Evolutionary conservation across 1,140 invertebrate species (phyloP).

Genomic region (Cydia splendana): DNA sequence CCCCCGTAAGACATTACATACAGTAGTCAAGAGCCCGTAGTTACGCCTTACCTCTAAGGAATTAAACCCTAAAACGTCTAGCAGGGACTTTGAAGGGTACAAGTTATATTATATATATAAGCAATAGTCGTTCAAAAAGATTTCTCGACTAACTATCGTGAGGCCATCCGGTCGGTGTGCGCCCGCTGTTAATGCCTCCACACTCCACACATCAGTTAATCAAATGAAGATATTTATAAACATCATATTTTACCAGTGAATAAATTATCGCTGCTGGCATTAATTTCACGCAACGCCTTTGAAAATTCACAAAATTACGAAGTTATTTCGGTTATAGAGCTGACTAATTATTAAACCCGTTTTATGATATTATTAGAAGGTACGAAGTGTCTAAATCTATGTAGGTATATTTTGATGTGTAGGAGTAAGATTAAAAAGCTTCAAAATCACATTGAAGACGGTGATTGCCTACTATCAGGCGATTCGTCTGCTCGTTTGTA

Average conservation of each 20-base stretch:
- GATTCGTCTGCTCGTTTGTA: too few relatives aligned
- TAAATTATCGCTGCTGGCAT: neutral
- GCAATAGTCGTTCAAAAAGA: too few relatives aligned
- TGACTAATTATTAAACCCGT: neutral
- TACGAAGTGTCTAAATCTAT: neutral
- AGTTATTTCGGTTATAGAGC: neutral
- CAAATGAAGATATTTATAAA: constrained; percentile 8
- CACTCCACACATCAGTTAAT: neutral
- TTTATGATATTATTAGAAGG: neutral
- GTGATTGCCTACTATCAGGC: too few relatives aligned
- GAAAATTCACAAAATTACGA: neutral
- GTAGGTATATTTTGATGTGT: neutral
- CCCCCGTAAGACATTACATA: too few relatives aligned
- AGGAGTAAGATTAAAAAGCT: neutral
- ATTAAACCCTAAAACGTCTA: too few relatives aligned
- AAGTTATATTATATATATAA: too few relatives aligned
- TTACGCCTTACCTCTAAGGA: too few relatives aligned
- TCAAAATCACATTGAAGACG: too few relatives aligned
- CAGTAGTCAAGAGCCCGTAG: too few relatives aligned
- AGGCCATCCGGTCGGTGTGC: neutral
- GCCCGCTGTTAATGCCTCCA: neutral
- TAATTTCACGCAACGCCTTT: neutral
- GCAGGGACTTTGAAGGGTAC: too few relatives aligned
- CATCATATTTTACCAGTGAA: neutral
- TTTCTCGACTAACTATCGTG: neutral